phyloP scores from a whole-genome alignment of 2,113 vertebrate genomes.

The Atrichornis clamosus region DNA sequence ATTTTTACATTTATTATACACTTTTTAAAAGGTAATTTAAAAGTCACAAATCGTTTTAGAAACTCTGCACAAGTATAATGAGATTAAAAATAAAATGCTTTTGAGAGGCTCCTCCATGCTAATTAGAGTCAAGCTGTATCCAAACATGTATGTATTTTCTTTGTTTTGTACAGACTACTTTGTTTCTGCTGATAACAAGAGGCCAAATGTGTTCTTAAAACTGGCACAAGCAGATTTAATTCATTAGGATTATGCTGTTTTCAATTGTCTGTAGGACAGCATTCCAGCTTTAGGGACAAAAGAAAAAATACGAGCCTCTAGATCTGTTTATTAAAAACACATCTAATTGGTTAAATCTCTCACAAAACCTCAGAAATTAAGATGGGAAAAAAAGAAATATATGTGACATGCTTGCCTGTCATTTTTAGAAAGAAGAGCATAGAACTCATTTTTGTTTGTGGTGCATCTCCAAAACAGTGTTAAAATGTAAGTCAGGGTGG shows the following conservation, averaged over 20 bases:
- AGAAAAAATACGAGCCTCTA: conserved; percentile 15
- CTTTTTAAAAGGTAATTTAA: not conserved
- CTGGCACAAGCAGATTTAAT: conserved; percentile 49
- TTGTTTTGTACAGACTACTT: not conserved
- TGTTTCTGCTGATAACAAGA: conserved; percentile 46
- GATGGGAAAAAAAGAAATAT: not conserved
- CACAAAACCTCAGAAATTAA: conserved; percentile 9
- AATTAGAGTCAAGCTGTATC: not conserved
- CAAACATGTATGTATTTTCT: not conserved
- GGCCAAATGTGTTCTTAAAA: conserved; percentile 48
- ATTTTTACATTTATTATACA: not conserved
- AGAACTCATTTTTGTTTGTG: not conserved
- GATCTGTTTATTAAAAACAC: conserved; percentile 46
- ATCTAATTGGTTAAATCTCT: conserved; percentile 26
- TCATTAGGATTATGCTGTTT: conserved; percentile 26
- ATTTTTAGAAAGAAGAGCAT: not conserved
- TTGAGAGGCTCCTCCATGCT: not conserved
- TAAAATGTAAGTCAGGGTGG: not conserved
- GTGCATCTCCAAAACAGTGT: not conserved
- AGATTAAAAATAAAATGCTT: not conserved
- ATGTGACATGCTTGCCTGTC: not conserved
- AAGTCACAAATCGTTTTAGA: not conserved
- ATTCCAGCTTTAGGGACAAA: conserved; percentile 49
- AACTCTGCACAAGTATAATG: not conserved
- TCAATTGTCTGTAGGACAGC: conserved; percentile 38